These are phyloP conservation scores for Hyposoter didymator DNA, from an alignment of 2,888 invertebrate genomes.

Conservation along the genomic window DNA sequence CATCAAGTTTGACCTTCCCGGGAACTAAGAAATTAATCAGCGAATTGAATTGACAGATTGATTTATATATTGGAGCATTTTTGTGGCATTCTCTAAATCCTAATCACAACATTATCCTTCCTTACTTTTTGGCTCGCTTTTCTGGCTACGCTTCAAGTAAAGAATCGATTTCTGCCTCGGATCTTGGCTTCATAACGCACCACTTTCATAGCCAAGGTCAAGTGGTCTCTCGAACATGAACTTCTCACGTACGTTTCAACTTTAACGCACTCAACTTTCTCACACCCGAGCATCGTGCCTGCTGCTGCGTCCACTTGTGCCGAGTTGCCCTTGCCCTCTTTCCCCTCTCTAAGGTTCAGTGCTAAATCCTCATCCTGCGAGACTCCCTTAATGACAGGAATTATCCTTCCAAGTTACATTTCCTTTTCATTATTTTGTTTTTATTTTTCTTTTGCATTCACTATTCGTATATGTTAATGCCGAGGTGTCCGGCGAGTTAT, in stretches of 20 bases:
- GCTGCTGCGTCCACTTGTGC: conserved; percentile 7
- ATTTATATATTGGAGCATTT: neutral
- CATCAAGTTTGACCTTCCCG: neutral
- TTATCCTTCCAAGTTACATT: conserved; percentile 38
- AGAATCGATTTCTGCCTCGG: neutral
- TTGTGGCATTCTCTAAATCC: neutral
- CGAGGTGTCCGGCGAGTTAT: conserved; percentile 16
- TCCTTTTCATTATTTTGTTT: conserved; percentile 18
- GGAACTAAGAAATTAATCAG: neutral
- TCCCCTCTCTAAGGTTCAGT: neutral
- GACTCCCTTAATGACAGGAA: conserved; percentile 55
- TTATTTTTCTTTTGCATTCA: conserved; percentile 17
- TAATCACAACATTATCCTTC: neutral
- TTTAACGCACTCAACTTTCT: conserved; percentile 35
- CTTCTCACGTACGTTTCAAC: conserved; percentile 1
- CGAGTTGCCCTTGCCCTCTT: conserved; percentile 34
- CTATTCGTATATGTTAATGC: conserved; percentile 17
- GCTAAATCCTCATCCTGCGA: conserved; percentile 41
- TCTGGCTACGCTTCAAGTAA: neutral
- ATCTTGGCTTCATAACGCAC: neutral
- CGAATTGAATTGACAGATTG: too few species aligned
- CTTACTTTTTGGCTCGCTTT: neutral
- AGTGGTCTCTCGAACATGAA: conserved; percentile 4
- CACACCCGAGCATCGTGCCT: neutral
- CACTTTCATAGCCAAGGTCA: conserved; percentile 31